Conservation (phyloP, 2,797 vertebrate genomes). For the Pelobates cultripes region DNA sequence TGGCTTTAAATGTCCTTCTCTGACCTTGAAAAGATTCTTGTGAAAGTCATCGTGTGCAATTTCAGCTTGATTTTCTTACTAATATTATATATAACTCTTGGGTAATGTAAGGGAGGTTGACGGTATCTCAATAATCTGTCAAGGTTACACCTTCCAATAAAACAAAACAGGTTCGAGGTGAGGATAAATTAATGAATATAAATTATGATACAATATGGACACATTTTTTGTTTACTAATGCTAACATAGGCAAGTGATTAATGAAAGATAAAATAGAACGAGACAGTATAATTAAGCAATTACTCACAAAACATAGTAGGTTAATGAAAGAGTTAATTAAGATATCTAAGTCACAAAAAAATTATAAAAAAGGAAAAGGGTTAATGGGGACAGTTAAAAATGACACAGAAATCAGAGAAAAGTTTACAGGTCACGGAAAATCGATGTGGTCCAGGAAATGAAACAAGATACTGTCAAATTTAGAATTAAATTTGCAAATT, state of each 20-base stretch:
- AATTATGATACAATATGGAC: slow-evolving; percentile 2
- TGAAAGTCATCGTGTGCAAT: too few species aligned
- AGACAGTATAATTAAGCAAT: slow-evolving; percentile 43
- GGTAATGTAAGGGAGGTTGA: too few species aligned
- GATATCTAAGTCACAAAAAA: slow-evolving; percentile 19
- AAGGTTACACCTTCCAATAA: too few species aligned
- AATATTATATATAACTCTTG: too few species aligned
- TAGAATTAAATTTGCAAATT: too few species aligned
- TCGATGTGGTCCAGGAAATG: slow-evolving; percentile 7
- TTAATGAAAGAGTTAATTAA: slow-evolving; percentile 45
- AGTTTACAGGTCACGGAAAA: slow-evolving; percentile 26
- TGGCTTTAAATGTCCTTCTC: too few species aligned
- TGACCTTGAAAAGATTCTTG: too few species aligned
- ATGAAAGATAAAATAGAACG: slow-evolving; percentile 18
- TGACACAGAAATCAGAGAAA: slow-evolving; percentile 6
- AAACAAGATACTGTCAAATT: slow-evolving; percentile 21
- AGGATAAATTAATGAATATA: background rate
- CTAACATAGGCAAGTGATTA: slow-evolving; percentile 31
- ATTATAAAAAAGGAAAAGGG: background rate
- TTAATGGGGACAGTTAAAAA: background rate
- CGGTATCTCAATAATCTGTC: too few species aligned
- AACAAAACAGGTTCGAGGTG: background rate
- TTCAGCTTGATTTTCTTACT: too few species aligned
- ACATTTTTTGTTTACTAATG: background rate
- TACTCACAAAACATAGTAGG: slow-evolving; percentile 33